Evolutionary conservation across 2,888 invertebrate species (phyloP).

Genomic region (Phyllotreta cruciferae): DNA sequence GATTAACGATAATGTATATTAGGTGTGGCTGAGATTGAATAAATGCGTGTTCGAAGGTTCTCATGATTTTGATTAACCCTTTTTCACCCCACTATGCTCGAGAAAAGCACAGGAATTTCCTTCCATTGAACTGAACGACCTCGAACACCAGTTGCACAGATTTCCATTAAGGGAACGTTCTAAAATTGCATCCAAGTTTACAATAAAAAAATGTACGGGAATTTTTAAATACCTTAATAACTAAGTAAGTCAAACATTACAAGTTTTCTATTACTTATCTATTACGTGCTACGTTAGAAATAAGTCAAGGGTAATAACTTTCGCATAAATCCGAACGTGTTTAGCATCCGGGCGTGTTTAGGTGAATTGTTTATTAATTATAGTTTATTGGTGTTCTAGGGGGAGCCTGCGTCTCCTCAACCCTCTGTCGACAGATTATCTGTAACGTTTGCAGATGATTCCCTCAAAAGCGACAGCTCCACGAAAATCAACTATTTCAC

Average conservation of each 20-base stretch:
- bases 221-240: not conserved
- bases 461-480: slow-evolving; percentile 51
- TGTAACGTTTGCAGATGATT: slow-evolving; percentile 73
- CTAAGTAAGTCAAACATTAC: too few relatives aligned
- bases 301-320: too few relatives aligned
- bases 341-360: too few relatives aligned
- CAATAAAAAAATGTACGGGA: not conserved
- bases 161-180: not conserved
- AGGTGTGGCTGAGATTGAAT: slow-evolving; percentile 57
- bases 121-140: slow-evolving; percentile 26
- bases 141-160: slow-evolving; percentile 15
- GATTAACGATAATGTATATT: slow-evolving; percentile 43
- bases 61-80: slow-evolving; percentile 57
- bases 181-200: not conserved
- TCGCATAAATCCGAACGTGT: too few relatives aligned
- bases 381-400: slow-evolving; percentile 47
- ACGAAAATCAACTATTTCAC: slow-evolving; percentile 42
- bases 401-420: slow-evolving; percentile 71
- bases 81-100: slow-evolving; percentile 47
- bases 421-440: slow-evolving; percentile 75
- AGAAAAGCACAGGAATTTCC: slow-evolving; percentile 37
- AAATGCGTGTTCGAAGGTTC: slow-evolving; percentile 58
- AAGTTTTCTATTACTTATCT: not conserved
- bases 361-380: too few relatives aligned
- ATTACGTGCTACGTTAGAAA: too few relatives aligned